These are phyloP conservation scores for Sesamia inferens DNA, from an alignment of 2,888 invertebrate genomes.

Conservation along the genomic window DNA sequence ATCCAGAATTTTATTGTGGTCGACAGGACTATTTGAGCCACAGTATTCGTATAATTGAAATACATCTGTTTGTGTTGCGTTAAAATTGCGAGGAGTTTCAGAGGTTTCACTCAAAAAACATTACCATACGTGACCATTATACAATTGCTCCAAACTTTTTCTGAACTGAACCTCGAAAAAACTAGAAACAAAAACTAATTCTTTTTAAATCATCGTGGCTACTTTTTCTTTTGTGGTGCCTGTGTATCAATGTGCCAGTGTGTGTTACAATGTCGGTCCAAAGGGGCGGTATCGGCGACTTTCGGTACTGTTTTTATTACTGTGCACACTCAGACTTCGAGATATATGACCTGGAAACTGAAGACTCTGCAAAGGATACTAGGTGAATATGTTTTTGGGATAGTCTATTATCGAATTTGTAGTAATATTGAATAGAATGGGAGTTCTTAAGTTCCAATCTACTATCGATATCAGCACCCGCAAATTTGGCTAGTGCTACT, in stretches of 20 bases:
- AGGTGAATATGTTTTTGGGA: slow-evolving; percentile 63
- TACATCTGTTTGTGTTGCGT: not conserved
- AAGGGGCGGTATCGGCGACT: slow-evolving; percentile 80
- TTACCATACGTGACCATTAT: not conserved
- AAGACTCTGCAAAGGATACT: slow-evolving; percentile 67
- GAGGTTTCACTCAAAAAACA: slow-evolving; percentile 12
- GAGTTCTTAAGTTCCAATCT: not conserved
- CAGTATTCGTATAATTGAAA: not conserved
- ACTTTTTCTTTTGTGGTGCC: slow-evolving; percentile 17
- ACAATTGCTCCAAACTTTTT: not conserved
- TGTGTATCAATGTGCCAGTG: slow-evolving; percentile 77
- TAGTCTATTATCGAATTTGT: not conserved
- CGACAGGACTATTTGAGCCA: not conserved
- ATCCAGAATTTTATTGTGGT: not conserved
- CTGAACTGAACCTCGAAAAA: not conserved
- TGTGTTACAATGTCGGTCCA: slow-evolving; percentile 77
- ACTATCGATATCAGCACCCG: not conserved
- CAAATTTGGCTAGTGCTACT: not conserved
- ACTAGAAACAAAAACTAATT: not conserved
- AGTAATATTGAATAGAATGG: too few species aligned
- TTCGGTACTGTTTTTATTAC: slow-evolving; percentile 84
- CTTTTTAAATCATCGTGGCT: not conserved
- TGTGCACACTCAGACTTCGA: slow-evolving; percentile 83
- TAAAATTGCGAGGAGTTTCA: not conserved
- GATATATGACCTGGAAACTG: slow-evolving; percentile 84